Conservation (phyloP, 2,113 vertebrate species). For the Oenanthe oenanthe region DNA sequence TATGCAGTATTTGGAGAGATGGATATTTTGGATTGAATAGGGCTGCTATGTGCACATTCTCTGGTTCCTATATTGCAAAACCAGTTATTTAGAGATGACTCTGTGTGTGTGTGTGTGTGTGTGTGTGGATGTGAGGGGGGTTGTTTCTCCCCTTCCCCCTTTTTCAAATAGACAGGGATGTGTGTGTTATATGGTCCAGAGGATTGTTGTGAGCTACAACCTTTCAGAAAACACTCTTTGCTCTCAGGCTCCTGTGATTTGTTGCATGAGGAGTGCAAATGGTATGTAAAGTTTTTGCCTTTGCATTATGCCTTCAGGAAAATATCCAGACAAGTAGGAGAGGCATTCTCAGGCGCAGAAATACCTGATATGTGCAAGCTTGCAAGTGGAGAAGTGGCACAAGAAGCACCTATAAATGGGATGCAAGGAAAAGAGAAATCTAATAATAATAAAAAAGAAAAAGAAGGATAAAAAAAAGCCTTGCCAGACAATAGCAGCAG, state of each 20-base stretch:
- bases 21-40: conserved; percentile 51
- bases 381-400: neutral
- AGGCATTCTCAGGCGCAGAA: neutral
- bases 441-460: neutral
- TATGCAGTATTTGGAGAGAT: conserved; percentile 34
- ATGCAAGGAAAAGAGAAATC: neutral
- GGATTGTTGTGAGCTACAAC: neutral
- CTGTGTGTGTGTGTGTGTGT: neutral
- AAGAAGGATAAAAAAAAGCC: neutral
- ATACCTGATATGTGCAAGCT: neutral
- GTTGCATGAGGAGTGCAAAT: conserved; percentile 21
- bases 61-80: conserved; percentile 48
- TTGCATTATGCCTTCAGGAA: conserved; percentile 38
- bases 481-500: conserved; percentile 31
- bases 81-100: conserved; percentile 46
- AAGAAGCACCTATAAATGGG: neutral
- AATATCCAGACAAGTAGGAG: conserved; percentile 12
- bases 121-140: neutral
- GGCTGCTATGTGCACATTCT: conserved; percentile 18
- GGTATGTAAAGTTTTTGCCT: conserved; percentile 27
- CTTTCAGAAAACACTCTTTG: conserved; percentile 10
- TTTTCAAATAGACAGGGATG: conserved; percentile 27
- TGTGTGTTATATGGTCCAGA: neutral
- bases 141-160: neutral
- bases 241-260: neutral